Evolutionary conservation across 2,113 vertebrate genomes (phyloP).

Genomic region (human): GRCh38 chr7:132498001-132498500

Average conservation of each 20-base stretch:
- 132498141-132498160: background rate
- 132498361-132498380: no score
- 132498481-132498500: no score
- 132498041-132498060: background rate
- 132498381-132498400: no score
- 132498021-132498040: background rate
- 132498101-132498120: background rate
- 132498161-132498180: background rate
- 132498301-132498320: no score
- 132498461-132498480: no score
- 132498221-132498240: background rate
- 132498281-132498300: no score
- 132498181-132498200: background rate
- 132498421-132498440: no score
- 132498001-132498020: background rate
- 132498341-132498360: no score
- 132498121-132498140: background rate
- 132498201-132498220: background rate
- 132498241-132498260: background rate
- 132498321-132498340: no score
- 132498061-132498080: background rate
- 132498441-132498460: no score
- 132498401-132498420: no score
- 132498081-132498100: background rate
- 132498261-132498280: background rate